Evolutionary conservation across 2,113 vertebrate species (phyloP).

Genomic region (Cathartes aura): DNA sequence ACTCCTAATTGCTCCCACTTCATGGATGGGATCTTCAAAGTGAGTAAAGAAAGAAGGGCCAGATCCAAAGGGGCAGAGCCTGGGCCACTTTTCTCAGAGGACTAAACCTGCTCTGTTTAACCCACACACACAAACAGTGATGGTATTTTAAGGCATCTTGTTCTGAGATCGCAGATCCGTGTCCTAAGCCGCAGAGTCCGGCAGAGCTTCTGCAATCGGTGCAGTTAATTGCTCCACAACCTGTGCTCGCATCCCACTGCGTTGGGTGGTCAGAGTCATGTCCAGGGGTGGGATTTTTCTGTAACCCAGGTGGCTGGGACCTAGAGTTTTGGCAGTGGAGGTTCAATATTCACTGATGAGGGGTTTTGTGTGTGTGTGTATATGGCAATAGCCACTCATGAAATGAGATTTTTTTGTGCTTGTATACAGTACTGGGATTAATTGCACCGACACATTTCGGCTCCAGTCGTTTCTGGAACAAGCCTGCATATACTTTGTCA

Average conservation of each 20-base stretch:
- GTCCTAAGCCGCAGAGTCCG: rapidly evolving
- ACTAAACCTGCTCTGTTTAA: neutral
- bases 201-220: neutral
- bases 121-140: rapidly evolving
- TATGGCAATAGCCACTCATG: neutral
- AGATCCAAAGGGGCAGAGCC: neutral
- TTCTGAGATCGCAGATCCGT: rapidly evolving
- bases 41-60: neutral
- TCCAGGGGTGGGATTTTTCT: neutral
- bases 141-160: neutral
- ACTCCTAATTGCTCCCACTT: neutral
- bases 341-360: neutral
- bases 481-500: rapidly evolving
- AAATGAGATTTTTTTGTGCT: neutral
- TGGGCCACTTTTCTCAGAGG: neutral
- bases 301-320: rapidly evolving
- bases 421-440: neutral
- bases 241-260: rapidly evolving
- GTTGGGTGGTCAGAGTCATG: neutral
- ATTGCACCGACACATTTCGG: rapidly evolving
- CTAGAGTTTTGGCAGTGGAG: neutral
- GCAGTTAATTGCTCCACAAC: neutral
- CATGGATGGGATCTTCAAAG: neutral
- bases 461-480: neutral
- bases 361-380: rapidly evolving